Evolutionary conservation across 2,113 vertebrate species (phyloP).

Genomic region (Hystrix brachyura): DNA sequence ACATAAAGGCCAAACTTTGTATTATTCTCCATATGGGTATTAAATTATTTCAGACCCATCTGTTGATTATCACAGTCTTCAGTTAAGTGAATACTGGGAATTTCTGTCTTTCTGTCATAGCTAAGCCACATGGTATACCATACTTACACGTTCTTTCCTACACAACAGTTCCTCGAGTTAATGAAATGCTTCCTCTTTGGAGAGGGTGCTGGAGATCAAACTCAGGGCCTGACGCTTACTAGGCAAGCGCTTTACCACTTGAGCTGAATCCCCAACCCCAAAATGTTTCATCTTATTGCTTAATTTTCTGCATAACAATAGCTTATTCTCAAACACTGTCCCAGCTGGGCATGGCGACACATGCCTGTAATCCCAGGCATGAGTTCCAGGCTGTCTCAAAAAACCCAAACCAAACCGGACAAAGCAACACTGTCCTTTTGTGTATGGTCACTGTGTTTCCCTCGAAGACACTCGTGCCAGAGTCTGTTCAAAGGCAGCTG

Average conservation of each 20-base stretch:
- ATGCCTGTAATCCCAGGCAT: neutral
- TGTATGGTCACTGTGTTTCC: neutral
- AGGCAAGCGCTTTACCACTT: no score
- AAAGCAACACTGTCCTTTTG: neutral
- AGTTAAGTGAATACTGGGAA: no score
- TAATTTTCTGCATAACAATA: neutral
- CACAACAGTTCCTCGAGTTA: neutral
- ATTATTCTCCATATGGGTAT: neutral
- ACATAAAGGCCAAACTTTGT: neutral
- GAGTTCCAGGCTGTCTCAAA: neutral
- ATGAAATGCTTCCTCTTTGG: neutral
- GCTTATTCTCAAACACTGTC: neutral
- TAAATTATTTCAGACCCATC: neutral
- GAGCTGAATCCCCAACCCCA: no score
- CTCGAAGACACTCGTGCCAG: neutral
- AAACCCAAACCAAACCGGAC: neutral
- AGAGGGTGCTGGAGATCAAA: no score
- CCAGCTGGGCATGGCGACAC: neutral
- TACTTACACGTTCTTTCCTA: no score
- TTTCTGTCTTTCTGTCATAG: no score
- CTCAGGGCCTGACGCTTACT: no score
- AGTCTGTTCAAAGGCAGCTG: neutral
- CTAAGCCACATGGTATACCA: no score
- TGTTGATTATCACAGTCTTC: neutral
- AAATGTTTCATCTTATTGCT: neutral